A percentile compares a stretch with the other conserved stretches of the same genome.
Evolutionary conservation across 1,140 invertebrate species (phyloP).

Genomic region (Gonatopus flavifemur): DNA sequence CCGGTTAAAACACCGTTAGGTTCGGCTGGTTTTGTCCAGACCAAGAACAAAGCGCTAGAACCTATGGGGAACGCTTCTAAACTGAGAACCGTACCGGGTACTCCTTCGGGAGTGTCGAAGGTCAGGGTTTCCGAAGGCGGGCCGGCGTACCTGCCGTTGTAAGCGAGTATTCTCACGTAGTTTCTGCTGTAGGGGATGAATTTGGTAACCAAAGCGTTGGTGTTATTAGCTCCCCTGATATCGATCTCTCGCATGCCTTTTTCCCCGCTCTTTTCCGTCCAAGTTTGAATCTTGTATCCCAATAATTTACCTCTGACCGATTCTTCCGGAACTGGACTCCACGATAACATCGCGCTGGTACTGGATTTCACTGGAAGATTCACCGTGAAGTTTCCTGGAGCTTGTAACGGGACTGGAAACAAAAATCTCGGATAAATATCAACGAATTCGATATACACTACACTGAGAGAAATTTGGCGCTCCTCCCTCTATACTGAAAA

Average conservation of each 20-base stretch:
- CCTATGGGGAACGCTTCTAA: slow-evolving; percentile 84
- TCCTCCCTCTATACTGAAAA: no score
- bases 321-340: slow-evolving; percentile 76
- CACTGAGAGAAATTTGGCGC: no score
- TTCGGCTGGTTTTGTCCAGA: slow-evolving; percentile 90
- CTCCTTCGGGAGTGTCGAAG: slow-evolving; percentile 90
- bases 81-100: slow-evolving; percentile 85
- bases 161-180: slow-evolving; percentile 84
- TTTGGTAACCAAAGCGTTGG: slow-evolving; percentile 75
- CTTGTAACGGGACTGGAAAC: slow-evolving; percentile 73
- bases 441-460: no score
- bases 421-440: no score
- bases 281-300: slow-evolving; percentile 94
- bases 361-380: slow-evolving; percentile 71
- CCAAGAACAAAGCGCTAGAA: slow-evolving; percentile 82
- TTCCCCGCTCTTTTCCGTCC: slow-evolving; percentile 81
- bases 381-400: slow-evolving; percentile 84
- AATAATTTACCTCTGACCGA: slow-evolving; percentile 88
- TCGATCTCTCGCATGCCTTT: slow-evolving; percentile 77
- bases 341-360: slow-evolving; percentile 78
- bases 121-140: slow-evolving; percentile 81
- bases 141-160: slow-evolving; percentile 89
- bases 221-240: slow-evolving; percentile 72
- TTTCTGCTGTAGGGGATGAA: slow-evolving; percentile 90
- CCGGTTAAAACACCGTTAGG: slow-evolving; percentile 92